These are phyloP conservation scores for Indicator maculatus DNA, from an alignment of 2,113 vertebrate genomes.

Conservation along the genomic window DNA sequence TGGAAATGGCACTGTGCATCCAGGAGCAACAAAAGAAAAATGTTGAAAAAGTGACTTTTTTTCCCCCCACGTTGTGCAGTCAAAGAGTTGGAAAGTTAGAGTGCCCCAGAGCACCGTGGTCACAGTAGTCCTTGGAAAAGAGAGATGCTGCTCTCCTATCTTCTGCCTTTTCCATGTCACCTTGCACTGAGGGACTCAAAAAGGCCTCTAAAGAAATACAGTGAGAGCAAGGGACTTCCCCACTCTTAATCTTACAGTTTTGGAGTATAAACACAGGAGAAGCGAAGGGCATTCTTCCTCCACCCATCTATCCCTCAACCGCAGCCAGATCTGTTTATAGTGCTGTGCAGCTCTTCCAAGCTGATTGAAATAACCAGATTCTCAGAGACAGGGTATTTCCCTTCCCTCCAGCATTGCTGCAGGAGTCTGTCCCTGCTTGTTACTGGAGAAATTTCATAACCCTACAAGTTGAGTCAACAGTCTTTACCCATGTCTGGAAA, in stretches of 20 bases:
- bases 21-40: not conserved
- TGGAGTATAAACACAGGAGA: not conserved
- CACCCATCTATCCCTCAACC: not conserved
- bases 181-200: not conserved
- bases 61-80: not conserved
- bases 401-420: conserved; percentile 35
- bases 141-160: not conserved
- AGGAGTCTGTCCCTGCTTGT: conserved; percentile 49
- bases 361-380: conserved; percentile 49
- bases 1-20: not conserved
- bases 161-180: not conserved
- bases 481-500: not conserved
- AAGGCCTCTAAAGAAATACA: not conserved
- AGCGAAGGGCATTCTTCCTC: not conserved
- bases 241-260: not conserved
- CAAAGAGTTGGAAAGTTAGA: not conserved
- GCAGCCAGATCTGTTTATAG: not conserved
- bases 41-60: not conserved
- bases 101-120: not conserved
- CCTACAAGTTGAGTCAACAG: conserved; percentile 29
- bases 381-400: conserved; percentile 53
- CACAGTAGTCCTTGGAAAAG: not conserved
- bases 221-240: not conserved
- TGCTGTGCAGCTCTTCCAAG: not conserved
- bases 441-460: conserved; percentile 38